Percentiles rank a stretch among this genome's conserved stretches.
phyloP scores from a whole-genome alignment of 2,888 invertebrate genomes.

The Rhagonycha fulva region DNA sequence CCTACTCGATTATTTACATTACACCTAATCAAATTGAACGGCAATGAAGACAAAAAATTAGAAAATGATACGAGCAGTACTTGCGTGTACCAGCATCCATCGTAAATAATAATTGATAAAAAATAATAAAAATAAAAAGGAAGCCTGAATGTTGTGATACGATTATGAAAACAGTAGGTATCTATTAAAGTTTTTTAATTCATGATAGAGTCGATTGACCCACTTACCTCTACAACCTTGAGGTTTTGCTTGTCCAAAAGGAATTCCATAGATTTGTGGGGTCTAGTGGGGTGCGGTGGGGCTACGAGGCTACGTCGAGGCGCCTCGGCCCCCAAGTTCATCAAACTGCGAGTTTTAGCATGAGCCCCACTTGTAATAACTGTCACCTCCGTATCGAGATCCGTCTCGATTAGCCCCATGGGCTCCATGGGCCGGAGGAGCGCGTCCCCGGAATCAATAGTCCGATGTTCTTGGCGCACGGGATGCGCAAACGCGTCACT shows the following conservation, averaged over 20 bases:
- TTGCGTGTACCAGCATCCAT: not conserved
- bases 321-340: conserved; percentile 62
- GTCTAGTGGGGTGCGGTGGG: conserved; percentile 57
- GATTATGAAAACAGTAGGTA: not conserved
- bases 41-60: not conserved
- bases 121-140: not conserved
- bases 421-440: conserved; percentile 60
- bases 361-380: conserved; percentile 57
- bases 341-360: conserved; percentile 68
- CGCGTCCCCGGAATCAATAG: conserved; percentile 53
- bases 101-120: not conserved
- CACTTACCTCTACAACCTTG: conserved; percentile 81
- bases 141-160: not conserved
- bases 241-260: conserved; percentile 91
- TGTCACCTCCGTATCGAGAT: conserved; percentile 79
- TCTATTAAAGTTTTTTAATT: not conserved
- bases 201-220: conserved; percentile 11
- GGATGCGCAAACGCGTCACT: conserved; percentile 39
- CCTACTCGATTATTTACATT: not conserved
- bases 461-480: conserved; percentile 40
- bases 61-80: not conserved
- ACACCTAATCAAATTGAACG: not conserved
- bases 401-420: conserved; percentile 87
- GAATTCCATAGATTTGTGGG: conserved; percentile 94
- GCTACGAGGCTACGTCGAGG: conserved; percentile 46